Evolutionary conservation across 2,888 invertebrate species (phyloP), one percentile per base, ranked within the genome.

Genomic region (Microctonus brassicae): DNA sequence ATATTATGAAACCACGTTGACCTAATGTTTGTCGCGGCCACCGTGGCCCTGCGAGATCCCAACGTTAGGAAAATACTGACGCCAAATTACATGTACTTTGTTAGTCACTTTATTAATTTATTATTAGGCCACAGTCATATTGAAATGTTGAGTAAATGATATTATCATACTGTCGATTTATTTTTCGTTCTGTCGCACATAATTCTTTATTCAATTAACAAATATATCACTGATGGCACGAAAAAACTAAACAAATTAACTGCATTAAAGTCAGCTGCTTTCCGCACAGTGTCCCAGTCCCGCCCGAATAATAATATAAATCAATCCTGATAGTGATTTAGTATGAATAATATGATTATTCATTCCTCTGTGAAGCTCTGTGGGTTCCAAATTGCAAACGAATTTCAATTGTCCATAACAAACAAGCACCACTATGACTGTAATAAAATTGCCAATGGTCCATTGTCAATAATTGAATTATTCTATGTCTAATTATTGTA

Each of bases 1-100:
- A 68, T 71, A 69, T 77, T 77, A 57, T 65, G 65, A 26, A 72
- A 67, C 68, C 69, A 73, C 61, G 66, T 47, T 47, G 47, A 66
- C 55, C 72, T 73, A 36, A 68, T 70, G 68, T 73, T 75, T 73
- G 73, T 66, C 53, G 73, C 66, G 64, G 73, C 73, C 74, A 76
- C 73, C 68, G 76, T 72, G 68, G 76, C 76, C 68, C 71, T 72
- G 67, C 70, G 65, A 10, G 76, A 73, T 42, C 75, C 76, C 62
- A 75, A 69, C 58, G 76, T 75, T 47, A 76, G 70, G 69, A 73
- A 76, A 76, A 72, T 75, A 52, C 73, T 76, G 75, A 57, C 70
- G 60, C 66, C 34, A 17, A 34, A 13, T 29, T 17, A 4, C 33
- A 47, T 20, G 4, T 17, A 34, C 34, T 1, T 7, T 47, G 17